These are phyloP conservation scores for Pholis gunnellus DNA, from an alignment of 2,113 vertebrate species.

Conservation along the genomic window DNA sequence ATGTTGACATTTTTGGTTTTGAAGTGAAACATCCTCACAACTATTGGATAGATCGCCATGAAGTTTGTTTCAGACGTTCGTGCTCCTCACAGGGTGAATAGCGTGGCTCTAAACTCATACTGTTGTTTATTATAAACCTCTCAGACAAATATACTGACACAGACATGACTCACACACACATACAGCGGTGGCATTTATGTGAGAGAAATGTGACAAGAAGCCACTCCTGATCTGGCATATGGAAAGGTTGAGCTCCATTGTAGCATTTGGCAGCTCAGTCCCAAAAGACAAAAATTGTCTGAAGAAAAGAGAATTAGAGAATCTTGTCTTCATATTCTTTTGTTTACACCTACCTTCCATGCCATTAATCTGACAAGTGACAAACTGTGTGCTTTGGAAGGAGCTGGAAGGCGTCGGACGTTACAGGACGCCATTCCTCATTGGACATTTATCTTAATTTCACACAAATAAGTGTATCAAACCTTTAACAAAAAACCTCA, in stretches of 20 bases:
- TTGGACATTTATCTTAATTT: constrained; percentile 41
- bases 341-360: constrained; percentile 38
- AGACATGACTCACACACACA: constrained; percentile 28
- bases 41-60: not conserved
- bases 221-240: constrained; percentile 27
- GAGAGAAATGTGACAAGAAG: constrained; percentile 46
- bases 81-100: not conserved
- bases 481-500: not conserved
- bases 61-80: not conserved
- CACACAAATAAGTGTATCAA: constrained; percentile 7
- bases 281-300: constrained; percentile 19
- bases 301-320: constrained; percentile 34
- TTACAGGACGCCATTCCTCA: not conserved
- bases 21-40: not conserved
- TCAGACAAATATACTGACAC: not conserved
- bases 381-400: constrained; percentile 38
- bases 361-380: constrained; percentile 49
- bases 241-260: constrained; percentile 56
- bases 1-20: not conserved
- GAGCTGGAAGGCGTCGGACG: constrained; percentile 13
- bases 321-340: constrained; percentile 27
- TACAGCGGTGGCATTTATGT: constrained; percentile 40
- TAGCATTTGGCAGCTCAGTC: constrained; percentile 35
- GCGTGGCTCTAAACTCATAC: not conserved
- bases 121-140: constrained; percentile 5